These are phyloP conservation scores for Arion vulgaris DNA, from an alignment of 1,140 invertebrate genomes.

Conservation along the genomic window DNA sequence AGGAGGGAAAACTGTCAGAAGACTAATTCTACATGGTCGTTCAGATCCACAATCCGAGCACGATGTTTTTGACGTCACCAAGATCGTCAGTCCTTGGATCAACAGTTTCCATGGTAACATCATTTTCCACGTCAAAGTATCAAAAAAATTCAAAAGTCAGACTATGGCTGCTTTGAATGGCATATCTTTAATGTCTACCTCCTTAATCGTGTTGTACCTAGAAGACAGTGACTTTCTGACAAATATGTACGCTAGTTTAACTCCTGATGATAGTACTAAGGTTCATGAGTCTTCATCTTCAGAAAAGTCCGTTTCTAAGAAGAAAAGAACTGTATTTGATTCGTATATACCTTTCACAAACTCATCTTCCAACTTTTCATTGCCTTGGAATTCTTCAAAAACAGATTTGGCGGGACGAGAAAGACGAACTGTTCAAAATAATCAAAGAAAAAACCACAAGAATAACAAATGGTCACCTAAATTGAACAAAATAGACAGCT, in stretches of 20 bases:
- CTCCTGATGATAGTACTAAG: constrained; percentile 30
- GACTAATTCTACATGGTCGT: constrained; percentile 34
- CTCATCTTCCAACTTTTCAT: background rate
- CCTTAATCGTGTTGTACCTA: constrained; percentile 58
- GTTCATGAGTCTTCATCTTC: background rate
- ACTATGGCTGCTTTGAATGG: constrained; percentile 21
- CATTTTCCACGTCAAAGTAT: constrained; percentile 43
- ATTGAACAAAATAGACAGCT: constrained; percentile 43
- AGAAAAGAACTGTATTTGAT: constrained; percentile 2
- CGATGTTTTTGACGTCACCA: constrained; percentile 50
- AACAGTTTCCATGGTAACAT: constrained; percentile 53
- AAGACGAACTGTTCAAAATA: constrained; percentile 30
- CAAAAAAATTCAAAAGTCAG: constrained; percentile 26
- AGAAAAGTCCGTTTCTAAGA: background rate
- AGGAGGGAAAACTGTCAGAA: constrained; percentile 29
- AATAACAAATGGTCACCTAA: constrained; percentile 37
- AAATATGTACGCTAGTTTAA: constrained; percentile 53
- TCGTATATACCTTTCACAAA: background rate
- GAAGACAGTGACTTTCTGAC: constrained; percentile 54
- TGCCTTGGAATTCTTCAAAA: too few relatives aligned
- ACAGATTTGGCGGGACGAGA: constrained; percentile 19
- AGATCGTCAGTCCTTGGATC: constrained; percentile 41
- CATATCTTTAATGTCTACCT: constrained; percentile 23
- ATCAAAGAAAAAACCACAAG: constrained; percentile 19
- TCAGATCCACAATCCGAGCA: constrained; percentile 37